These are phyloP conservation scores for Drosophila acutilabella DNA, from an alignment of 2,888 invertebrate genomes.

Conservation along the genomic window DNA sequence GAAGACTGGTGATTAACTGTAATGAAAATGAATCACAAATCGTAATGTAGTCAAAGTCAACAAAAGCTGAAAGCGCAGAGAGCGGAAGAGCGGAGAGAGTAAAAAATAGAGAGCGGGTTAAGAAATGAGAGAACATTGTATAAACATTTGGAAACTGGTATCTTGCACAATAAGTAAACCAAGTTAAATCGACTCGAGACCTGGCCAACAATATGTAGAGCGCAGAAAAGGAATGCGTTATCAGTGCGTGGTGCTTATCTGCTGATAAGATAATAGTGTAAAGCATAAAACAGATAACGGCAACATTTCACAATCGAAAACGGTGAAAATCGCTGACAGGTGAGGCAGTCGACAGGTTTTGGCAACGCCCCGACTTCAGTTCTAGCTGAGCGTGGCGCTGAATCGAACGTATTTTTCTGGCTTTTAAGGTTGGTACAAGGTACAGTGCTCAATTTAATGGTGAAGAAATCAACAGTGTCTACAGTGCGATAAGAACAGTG, in stretches of 20 bases:
- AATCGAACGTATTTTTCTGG: conserved; percentile 78
- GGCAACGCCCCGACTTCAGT: conserved; percentile 79
- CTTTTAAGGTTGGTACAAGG: conserved; percentile 52
- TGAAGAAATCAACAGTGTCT: conserved; percentile 27
- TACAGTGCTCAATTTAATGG: conserved; percentile 8
- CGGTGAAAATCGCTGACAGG: conserved; percentile 47
- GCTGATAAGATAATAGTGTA: conserved; percentile 57
- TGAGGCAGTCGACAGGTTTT: conserved; percentile 52
- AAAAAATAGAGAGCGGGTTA: not conserved
- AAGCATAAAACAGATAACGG: conserved; percentile 63
- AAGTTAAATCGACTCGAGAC: conserved; percentile 16
- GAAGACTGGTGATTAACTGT: conserved; percentile 63
- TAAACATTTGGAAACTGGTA: conserved; percentile 57
- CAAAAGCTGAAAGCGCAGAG: conserved; percentile 27
- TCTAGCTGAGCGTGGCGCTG: conserved; percentile 74
- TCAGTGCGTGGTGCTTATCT: conserved; percentile 53
- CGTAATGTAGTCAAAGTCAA: conserved; percentile 53
- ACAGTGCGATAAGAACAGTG: conserved; percentile 49
- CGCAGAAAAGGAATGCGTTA: conserved; percentile 61
- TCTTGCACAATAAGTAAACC: conserved; percentile 61
- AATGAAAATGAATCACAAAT: conserved; percentile 72
- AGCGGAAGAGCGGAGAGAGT: not conserved
- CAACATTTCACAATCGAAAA: conserved; percentile 73
- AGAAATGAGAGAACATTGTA: conserved; percentile 41
- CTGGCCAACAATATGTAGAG: conserved; percentile 47